phyloP scores from a whole-genome alignment of 2,888 invertebrate species.

The Dasysyrphus albostriatus region DNA sequence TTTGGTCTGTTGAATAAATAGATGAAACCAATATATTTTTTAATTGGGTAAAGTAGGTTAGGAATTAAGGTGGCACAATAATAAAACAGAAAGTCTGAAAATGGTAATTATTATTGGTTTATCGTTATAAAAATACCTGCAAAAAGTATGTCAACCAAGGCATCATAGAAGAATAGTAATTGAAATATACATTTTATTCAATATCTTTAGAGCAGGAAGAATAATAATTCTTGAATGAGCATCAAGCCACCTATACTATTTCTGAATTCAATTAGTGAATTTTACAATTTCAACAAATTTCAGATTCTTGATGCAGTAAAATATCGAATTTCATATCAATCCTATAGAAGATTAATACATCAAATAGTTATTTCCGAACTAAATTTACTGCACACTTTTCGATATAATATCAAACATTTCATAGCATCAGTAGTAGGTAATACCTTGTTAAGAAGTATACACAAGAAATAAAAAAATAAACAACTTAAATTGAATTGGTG shows the following conservation, averaged over 20 bases:
- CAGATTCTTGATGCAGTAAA: no score
- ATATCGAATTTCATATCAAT: no score
- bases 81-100: background rate
- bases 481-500: background rate
- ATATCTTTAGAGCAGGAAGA: no score
- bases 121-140: background rate
- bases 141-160: background rate
- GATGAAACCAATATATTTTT: background rate
- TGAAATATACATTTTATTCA: no score
- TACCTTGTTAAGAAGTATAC: background rate
- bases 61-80: background rate
- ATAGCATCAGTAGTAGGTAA: background rate
- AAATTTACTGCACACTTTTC: background rate
- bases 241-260: no score
- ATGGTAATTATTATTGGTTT: background rate
- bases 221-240: no score
- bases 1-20: background rate
- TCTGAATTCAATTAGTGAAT: no score
- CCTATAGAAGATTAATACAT: no score
- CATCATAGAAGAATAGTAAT: no score
- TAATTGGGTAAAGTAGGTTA: background rate
- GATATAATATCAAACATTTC: background rate
- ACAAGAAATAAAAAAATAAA: background rate
- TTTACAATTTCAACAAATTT: no score
- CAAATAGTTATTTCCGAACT: background rate